These are phyloP conservation scores for Mimas tiliae DNA, from an alignment of 2,888 invertebrate genomes.

Conservation along the genomic window DNA sequence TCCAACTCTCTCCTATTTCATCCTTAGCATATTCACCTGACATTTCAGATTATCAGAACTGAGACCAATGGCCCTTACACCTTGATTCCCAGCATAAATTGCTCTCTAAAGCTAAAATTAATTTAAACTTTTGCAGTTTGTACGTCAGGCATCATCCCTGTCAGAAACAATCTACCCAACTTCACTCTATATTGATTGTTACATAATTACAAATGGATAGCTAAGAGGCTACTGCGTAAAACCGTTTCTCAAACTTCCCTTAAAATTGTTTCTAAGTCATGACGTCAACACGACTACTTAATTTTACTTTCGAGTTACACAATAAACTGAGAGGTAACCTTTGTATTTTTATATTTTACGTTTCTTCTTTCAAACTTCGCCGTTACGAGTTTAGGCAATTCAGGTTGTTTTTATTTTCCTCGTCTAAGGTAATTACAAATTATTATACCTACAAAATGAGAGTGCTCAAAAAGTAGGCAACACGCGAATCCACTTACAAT, in stretches of 20 bases:
- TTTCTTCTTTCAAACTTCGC: constrained; percentile 54
- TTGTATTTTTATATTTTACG: constrained; percentile 61
- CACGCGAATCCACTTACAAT: constrained; percentile 45
- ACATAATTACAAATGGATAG: constrained; percentile 10
- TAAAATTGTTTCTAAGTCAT: constrained; percentile 54
- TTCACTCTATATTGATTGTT: constrained; percentile 13
- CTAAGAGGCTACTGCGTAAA: constrained; percentile 20
- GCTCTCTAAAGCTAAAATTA: constrained; percentile 3
- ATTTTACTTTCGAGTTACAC: constrained; percentile 59
- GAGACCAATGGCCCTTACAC: neutral
- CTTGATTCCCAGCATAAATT: neutral
- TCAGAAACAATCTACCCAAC: constrained; percentile 8
- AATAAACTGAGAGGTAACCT: constrained; percentile 55
- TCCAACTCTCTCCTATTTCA: neutral
- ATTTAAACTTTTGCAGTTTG: constrained; percentile 13
- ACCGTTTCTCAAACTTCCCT: constrained; percentile 42
- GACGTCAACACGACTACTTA: constrained; percentile 58
- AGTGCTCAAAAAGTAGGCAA: constrained; percentile 34
- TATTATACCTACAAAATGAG: constrained; percentile 36
- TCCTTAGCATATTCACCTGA: neutral
- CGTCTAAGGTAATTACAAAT: constrained; percentile 44
- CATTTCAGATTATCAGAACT: neutral
- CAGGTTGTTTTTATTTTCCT: constrained; percentile 48
- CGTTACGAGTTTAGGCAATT: constrained; percentile 45
- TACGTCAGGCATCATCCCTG: constrained; percentile 12